Evolutionary conservation across 2,888 invertebrate species (phyloP), one percentile per base, ranked within the genome.

Genomic region (Caradrina clavipalpis): DNA sequence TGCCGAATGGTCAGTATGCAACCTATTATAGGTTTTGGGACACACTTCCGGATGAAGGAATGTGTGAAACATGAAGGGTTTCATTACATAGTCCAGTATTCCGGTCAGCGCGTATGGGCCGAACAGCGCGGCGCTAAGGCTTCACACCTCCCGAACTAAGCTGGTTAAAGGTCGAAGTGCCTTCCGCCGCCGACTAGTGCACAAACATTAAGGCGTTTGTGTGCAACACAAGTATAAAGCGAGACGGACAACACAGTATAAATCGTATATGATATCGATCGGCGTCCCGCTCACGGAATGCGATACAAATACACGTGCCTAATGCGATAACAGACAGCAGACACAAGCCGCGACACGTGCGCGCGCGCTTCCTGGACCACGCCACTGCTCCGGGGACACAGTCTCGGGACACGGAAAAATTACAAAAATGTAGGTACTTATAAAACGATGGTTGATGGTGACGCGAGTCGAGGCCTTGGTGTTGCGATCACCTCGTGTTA

Each of bases 101-200:
- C 63, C 69, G 69, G 76, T 81, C 68, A 78, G 62, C 57, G 60
- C 63, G 63, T 63, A 59, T 17, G 51, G 45, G 47, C 17, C 42
- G 55, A 6, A n/a, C 67, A 65, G 51, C 8, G 61, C 78, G 47
- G 55, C 65, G 62, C 73, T 86, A 86, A 26, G 90, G 89, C 88
- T 89, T 90, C 90, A 75, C 59, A 50, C 60, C 72, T 83, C 79
- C 78, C 77, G 67, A 79, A 76, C 83, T 90, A 89, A 90, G 88
- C 84, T 83, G 76, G 86, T 86, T 89, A 88, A 79, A 76, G 78
- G 68, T 61, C 73, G 60, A 63, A 67, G 72, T 71, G 75, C 63
- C 74, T 76, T 67, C 67, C 61, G 64, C 35, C 42, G 53, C 45
- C n/a, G 8, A 31, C 47, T 21, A 5, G 17, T 31, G 11, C 31